Base-by-base conservation (phyloP, 2,113 vertebrate genomes). In the Parotia lawesii region DNA sequence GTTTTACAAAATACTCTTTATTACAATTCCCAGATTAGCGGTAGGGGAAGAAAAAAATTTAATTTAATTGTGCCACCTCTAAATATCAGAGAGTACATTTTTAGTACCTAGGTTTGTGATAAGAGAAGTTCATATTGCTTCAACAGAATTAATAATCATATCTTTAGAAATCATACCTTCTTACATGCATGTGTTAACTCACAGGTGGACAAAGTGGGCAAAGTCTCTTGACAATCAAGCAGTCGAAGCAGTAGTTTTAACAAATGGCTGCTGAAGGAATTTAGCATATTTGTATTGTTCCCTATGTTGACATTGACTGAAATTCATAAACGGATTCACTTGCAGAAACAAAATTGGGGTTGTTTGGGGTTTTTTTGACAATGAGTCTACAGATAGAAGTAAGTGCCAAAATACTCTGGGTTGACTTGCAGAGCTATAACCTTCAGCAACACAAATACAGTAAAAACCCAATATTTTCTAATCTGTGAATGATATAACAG, bases 361-460 rank as follows among this genome's bases (percentile, higher is more conserved):
- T 40, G 27, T 56, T 61, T 44, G 45, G 37, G 3, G 3, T 9
- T 48, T 42, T 42, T 65, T 58, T 38, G 2, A 23, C 61, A 61
- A 72, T 0, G 0, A 61, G 48, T 87, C 24, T 33, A 57, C 66
- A 75, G 7, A 66, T 28, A 38, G 2, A 10, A 72, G 2, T n/a
- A 64, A 62, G 33, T 50, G 33, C 5, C 53, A 84, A 83, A 91
- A 65, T 20, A 85, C 48, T 35, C 38, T 61, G 10, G 62, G 48
- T 2, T 77, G 27, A 61, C 14, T 60, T 76, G 64, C 10, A 25
- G 54, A 89, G 19, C 29, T 70, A 54, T 21, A 73, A 51, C 5
- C 7, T 62, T 57, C 69, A 77, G 44, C 25, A 56, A 69, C 21
- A 37, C 14, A 85, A 88, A 44, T 37, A 71, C 28, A 53, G 17